Evolutionary conservation across 1,140 invertebrate species (phyloP), one percentile per base, ranked within the genome.

Genomic region (Drosophila arawakana): DNA sequence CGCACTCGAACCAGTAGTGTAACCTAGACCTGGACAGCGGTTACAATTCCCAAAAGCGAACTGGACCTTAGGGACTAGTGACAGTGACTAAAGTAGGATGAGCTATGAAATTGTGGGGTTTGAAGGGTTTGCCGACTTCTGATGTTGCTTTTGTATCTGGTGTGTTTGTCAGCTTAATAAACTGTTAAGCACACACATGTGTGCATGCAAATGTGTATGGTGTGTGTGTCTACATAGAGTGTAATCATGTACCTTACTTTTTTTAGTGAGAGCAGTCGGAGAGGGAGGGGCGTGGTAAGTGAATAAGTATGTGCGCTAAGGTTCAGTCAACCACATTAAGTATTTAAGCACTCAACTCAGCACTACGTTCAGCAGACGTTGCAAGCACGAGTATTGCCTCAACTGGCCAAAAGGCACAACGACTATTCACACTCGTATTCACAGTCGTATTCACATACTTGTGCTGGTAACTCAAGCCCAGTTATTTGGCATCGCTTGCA

Each of bases 311-410:
- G 18, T 44, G 80, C 84, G 83, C 84, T 73, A 90, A 88, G 77
- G 89, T 78, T 84, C 84, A 88, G 80, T 90, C 84, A 90, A 90
- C 80, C 84, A 71, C 85, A 84, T 81, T 84, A 88, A 88, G 84
- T 88, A 88, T 89, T 88, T 88, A 88, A 88, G 85, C 80, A 89
- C 81, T 86, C 76, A 82, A 74, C 83, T 86, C 79, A 82, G 76
- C 82, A 85, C 79, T 13, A 41, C 37, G 68, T 80, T 72, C 68
- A 70, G 44, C 73, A 84, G 73, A 67, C 81, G 57, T 57, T 61
- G 61, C 47, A 54, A 54, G 59, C 65, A 62, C 43, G 47, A 54
- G 59, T 70, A 62, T 70, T 61, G 49, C 71, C 35, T 74, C 35
- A 10, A 58, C 60, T 18, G 18, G 18, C 18, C 9, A 49, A 13